Evolutionary conservation across 2,888 invertebrate genomes (phyloP), one percentile per base, ranked within the genome.

Genomic region (Scaptomyza caliginosa): DNA sequence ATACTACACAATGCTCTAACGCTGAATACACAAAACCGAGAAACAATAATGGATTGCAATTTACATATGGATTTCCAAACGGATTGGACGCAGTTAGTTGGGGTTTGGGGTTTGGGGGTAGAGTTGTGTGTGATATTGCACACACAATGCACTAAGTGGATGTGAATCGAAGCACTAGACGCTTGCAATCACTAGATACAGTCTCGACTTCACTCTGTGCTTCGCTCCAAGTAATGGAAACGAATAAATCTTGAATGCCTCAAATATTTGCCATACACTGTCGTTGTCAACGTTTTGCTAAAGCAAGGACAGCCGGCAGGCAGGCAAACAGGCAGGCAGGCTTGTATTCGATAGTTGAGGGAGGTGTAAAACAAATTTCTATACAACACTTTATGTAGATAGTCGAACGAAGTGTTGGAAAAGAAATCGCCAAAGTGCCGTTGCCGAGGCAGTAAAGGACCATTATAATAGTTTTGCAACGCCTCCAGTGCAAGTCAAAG

Each of bases 241-340:
- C 75, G 77, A 79, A 82, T 85, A 82, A 82, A 82, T 82, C 83
- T 67, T 71, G 64, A 79, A 86, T 79, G 84, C 63, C 67, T 71
- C 71, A 79, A 77, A 82, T 85, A 83, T 79, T 83, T 74, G 69
- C 70, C 56, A 63, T 75, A 65, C 70, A 26, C 28, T 46, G 46
- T 32, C 46, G 46, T 21, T 46, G 46, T 46, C 46, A 46, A 46
- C 30, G 28, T 19, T 42, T 11, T 11, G 11, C 42, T 32, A 10
- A 7, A 38, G n/a, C n/a, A n/a, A n/a, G n/a, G n/a, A n/a, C n/a
- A n/a, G n/a, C n/a, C n/a, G 21, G 16, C 45, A 3, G 23, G 3
- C 6, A 4, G 7, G 28, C 4, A n/a, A n/a, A n/a, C n/a, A n/a
- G 21, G 16, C 45, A 3, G 23, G 3, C 6, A 4, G 7, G 28